A percentile compares a stretch with the other conserved stretches of the same genome.
Evolutionary conservation across 2,113 vertebrate species (phyloP).

Genomic region (Megaceryle torquata): DNA sequence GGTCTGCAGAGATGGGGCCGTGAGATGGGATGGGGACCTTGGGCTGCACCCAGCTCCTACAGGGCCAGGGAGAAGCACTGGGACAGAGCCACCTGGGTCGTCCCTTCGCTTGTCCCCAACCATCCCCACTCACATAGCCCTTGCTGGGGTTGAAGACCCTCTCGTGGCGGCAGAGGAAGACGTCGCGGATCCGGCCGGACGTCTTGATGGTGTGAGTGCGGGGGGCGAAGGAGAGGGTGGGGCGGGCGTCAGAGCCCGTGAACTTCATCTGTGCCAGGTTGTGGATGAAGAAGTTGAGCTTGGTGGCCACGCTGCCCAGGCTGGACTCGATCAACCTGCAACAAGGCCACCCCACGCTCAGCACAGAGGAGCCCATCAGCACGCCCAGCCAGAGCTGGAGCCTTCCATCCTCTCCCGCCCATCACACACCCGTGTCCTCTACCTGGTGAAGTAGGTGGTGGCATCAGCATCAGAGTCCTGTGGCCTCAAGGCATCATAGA

Average conservation of each 20-base stretch:
- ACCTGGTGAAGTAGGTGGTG: conserved; percentile 98
- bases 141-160: conserved; percentile 84
- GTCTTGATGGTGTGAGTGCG: conserved; percentile 81
- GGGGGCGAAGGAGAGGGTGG: conserved; percentile 87
- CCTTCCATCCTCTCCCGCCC: fast-evolving
- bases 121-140: conserved; percentile 82
- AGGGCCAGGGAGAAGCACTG: background rate
- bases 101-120: background rate
- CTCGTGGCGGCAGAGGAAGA: conserved; percentile 87
- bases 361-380: fast-evolving
- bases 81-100: background rate
- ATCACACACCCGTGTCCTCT: background rate
- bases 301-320: conserved; percentile 96
- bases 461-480: conserved; percentile 93
- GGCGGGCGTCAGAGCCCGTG: conserved; percentile 82
- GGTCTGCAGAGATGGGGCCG: conserved; percentile 60
- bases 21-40: fast-evolving
- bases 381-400: fast-evolving
- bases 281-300: conserved; percentile 99
- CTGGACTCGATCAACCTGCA: conserved; percentile 94
- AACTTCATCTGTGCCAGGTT: conserved; percentile 99
- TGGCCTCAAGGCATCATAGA: conserved; percentile 91
- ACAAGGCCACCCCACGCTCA: fast-evolving
- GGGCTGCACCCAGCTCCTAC: fast-evolving
- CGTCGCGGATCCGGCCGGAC: conserved; percentile 81